phyloP scores from a whole-genome alignment of 2,888 invertebrate genomes.

The Meghimatium bilineatum region DNA sequence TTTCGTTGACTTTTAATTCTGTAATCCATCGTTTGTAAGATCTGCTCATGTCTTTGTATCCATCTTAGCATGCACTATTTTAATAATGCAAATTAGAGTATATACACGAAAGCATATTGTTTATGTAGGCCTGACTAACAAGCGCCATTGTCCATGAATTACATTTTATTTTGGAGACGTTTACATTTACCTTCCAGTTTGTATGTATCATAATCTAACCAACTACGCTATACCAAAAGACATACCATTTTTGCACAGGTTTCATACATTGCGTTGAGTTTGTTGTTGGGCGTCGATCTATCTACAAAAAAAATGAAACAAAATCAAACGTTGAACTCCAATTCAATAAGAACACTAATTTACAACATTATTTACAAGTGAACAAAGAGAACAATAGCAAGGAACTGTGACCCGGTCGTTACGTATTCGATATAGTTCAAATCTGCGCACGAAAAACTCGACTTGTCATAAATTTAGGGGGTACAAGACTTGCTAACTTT shows the following conservation, averaged over 20 bases:
- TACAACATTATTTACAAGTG: constrained; percentile 52
- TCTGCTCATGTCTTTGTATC: too few relatives aligned
- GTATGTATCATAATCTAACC: too few relatives aligned
- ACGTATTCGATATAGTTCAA: constrained; percentile 11
- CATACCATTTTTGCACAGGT: constrained; percentile 50
- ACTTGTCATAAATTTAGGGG: not conserved
- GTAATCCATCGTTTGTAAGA: too few relatives aligned
- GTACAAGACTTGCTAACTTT: not conserved
- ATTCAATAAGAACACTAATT: constrained; percentile 49
- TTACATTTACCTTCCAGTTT: too few relatives aligned
- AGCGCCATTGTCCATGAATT: too few relatives aligned
- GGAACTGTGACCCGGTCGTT: constrained; percentile 10
- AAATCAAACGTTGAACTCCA: constrained; percentile 45
- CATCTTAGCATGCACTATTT: too few relatives aligned
- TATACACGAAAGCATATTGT: too few relatives aligned
- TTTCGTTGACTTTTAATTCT: too few relatives aligned
- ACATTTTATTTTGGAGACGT: too few relatives aligned
- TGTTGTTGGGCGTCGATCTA: constrained; percentile 24
- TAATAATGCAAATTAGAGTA: too few relatives aligned
- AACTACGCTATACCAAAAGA: too few relatives aligned
- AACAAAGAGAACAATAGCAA: constrained; percentile 42
- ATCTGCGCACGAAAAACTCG: constrained; percentile 39
- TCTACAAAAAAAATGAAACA: constrained; percentile 49
- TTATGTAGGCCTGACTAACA: too few relatives aligned
- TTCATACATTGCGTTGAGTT: constrained; percentile 45